Evolutionary conservation across 2,888 invertebrate species (phyloP).

Genomic region (Meloe dianella): DNA sequence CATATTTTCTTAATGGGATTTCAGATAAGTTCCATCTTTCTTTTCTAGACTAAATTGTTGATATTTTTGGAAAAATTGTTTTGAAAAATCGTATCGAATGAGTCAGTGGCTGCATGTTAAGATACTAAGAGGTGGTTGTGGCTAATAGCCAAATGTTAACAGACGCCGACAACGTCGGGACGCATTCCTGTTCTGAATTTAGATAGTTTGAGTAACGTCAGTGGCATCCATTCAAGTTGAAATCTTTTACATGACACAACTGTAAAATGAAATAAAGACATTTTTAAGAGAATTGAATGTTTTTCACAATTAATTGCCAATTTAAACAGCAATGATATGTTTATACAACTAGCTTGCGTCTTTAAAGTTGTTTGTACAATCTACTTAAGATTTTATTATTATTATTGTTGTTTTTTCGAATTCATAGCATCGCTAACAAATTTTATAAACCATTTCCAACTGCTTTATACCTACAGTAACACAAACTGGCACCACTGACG

Average conservation of each 20-base stretch:
- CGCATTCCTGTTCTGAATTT: constrained; percentile 57
- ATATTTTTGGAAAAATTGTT: neutral
- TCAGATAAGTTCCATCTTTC: constrained; percentile 25
- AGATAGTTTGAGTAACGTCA: constrained; percentile 55
- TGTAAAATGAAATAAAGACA: constrained; percentile 6
- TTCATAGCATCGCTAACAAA: neutral
- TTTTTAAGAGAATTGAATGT: neutral
- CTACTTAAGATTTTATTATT: neutral
- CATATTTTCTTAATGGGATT: constrained; percentile 41
- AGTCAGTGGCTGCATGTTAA: constrained; percentile 54
- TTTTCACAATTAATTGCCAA: constrained; percentile 2
- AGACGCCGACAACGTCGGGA: constrained; percentile 56
- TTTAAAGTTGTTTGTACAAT: neutral
- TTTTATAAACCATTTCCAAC: constrained; percentile 3
- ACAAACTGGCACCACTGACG: neutral
- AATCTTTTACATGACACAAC: constrained; percentile 39
- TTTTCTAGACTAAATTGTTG: constrained; percentile 14
- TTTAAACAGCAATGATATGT: constrained; percentile 3
- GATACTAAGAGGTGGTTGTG: constrained; percentile 58
- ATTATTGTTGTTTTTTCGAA: constrained; percentile 6
- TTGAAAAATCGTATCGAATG: constrained; percentile 34
- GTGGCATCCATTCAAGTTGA: constrained; percentile 51
- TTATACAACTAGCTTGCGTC: neutral
- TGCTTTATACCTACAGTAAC: neutral
- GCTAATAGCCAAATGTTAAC: constrained; percentile 51